Conservation (phyloP, 1,140 invertebrate genomes). For the Drosophila sproati region DNA sequence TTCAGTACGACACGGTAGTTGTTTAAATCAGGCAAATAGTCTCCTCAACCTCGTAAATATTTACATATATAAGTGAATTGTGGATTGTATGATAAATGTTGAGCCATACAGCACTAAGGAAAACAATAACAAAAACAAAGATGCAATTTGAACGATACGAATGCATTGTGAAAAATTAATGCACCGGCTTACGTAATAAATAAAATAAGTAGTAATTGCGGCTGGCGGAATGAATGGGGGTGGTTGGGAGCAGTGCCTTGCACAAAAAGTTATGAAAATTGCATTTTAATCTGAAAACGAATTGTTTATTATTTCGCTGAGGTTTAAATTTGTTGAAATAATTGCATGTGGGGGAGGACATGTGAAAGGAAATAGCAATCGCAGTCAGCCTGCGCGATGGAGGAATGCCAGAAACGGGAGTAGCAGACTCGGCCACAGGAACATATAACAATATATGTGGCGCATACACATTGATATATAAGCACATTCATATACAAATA, state of each 20-base stretch:
- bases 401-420: slow-evolving; percentile 47
- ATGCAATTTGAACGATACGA: slow-evolving; percentile 46
- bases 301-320: slow-evolving; percentile 83
- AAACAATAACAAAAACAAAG: slow-evolving; percentile 41
- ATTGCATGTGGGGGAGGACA: slow-evolving; percentile 60
- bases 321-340: slow-evolving; percentile 84
- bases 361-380: slow-evolving; percentile 70
- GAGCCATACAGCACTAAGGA: slow-evolving; percentile 50
- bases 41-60: slow-evolving; percentile 63
- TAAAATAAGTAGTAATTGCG: slow-evolving; percentile 82
- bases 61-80: slow-evolving; percentile 42
- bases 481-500: slow-evolving; percentile 22
- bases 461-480: slow-evolving; percentile 6
- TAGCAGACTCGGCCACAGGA: slow-evolving; percentile 63
- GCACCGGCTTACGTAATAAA: slow-evolving; percentile 74
- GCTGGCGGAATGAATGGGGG: slow-evolving; percentile 12
- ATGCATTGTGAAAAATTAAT: slow-evolving; percentile 79
- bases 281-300: slow-evolving; percentile 83
- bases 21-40: slow-evolving; percentile 68
- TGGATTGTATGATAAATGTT: slow-evolving; percentile 41
- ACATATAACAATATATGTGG: slow-evolving; percentile 56
- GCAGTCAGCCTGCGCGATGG: slow-evolving; percentile 56
- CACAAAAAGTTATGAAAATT: slow-evolving; percentile 82
- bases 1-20: slow-evolving; percentile 54
- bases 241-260: slow-evolving; percentile 41